Evolutionary conservation across 2,888 invertebrate genomes (phyloP), one percentile per base, ranked within the genome.

Genomic region (Brachycybe producta): DNA sequence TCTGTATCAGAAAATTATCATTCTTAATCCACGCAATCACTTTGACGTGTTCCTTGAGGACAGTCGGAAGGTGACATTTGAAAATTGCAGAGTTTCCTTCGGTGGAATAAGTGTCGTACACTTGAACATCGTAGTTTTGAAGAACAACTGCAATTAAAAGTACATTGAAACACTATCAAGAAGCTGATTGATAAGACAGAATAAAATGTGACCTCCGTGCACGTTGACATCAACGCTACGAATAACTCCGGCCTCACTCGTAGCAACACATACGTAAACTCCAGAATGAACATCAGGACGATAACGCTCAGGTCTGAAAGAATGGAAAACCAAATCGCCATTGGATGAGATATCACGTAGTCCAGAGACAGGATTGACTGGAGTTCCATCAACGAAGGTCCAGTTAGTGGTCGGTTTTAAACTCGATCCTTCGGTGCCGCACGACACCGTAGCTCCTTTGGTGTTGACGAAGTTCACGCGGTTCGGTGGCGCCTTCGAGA

Each of bases 1-100:
- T 34, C 38, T 57, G 55, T 32, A 58, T 58, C 32, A 57, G 54
- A 19, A 56, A 41, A 13, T 54, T 51, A 28, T 49, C 40, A 44
- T 85, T 84, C 65, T 84, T 83, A 56, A 85, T 78, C 92, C 92
- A 92, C 47, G 87, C 84, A 28, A 87, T 87, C 54, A 82, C 79
- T 70, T 80, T 80, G 61, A 91, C 82, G 65, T 86, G 84, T 61
- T 90, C 88, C 56, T 80, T 77, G 68, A 86, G 84, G 71, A 84
- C 87, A 59, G 80, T 77, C 38, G 91, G 87, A 62, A 91, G 83
- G 67, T 83, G 79, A 68, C 94, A 94, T 63, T 64, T 64, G 45
- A 70, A 61, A n/a, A 69, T 64, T 4, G 69, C 69, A 17, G 69
- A 69, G 51, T 66, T 66, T 13, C 67, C 67, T 35, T 63, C 58